These are phyloP conservation scores for Pitangus sulphuratus DNA, from an alignment of 2,797 vertebrate species.

Conservation along the genomic window DNA sequence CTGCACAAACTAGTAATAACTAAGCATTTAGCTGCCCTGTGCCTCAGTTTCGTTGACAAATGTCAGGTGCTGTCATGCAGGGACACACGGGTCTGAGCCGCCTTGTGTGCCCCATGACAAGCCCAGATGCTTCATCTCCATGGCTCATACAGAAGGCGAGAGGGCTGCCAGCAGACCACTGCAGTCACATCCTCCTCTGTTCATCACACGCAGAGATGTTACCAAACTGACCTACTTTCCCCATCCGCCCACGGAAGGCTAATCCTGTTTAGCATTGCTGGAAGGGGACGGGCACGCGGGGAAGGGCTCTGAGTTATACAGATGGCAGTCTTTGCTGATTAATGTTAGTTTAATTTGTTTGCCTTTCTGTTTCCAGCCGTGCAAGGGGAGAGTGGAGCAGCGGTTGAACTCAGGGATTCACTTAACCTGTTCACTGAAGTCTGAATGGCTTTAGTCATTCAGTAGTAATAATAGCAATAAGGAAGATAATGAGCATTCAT, in stretches of 20 bases:
- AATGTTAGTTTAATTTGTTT: slow-evolving; percentile 67
- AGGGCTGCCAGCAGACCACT: slow-evolving; percentile 22
- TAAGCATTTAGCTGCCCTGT: not conserved
- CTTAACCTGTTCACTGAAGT: not conserved
- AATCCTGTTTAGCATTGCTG: slow-evolving; percentile 77
- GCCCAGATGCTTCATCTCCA: not conserved
- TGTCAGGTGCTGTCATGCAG: not conserved
- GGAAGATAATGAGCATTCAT: not conserved
- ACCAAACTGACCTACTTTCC: slow-evolving; percentile 79
- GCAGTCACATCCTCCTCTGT: slow-evolving; percentile 32
- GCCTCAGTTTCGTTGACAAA: not conserved
- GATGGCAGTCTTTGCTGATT: slow-evolving; percentile 70
- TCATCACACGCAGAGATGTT: slow-evolving; percentile 51
- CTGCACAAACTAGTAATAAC: not conserved
- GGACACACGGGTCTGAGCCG: fast-evolving
- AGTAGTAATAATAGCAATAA: not conserved
- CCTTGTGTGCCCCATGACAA: fast-evolving
- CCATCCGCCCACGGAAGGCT: slow-evolving; percentile 72
- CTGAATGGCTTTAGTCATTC: slow-evolving; percentile 10
- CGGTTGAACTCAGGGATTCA: not conserved
- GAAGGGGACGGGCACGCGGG: slow-evolving; percentile 57
- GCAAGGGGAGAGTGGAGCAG: not conserved
- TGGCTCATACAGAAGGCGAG: not conserved
- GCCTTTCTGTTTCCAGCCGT: slow-evolving; percentile 50
- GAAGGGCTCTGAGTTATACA: slow-evolving; percentile 64